Percentiles rank a stretch among this genome's conserved stretches.
phyloP scores from a whole-genome alignment of 2,888 invertebrate genomes.

The Hipparchia semele region DNA sequence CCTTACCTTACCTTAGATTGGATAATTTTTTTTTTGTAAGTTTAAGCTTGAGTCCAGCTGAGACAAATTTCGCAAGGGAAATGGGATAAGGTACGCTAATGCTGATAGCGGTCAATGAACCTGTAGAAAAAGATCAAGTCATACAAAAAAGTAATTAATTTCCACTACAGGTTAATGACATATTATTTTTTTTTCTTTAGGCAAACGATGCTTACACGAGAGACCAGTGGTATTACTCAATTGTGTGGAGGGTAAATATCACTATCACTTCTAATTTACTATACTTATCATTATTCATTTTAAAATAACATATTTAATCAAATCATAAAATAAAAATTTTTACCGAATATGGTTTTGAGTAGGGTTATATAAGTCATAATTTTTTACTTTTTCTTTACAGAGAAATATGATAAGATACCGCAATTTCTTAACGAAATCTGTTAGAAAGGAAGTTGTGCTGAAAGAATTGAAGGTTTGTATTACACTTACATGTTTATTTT shows the following conservation, averaged over 20 bases:
- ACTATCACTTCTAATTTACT: neutral
- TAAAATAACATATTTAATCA: neutral
- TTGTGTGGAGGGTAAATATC: constrained; percentile 88
- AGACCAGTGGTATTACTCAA: constrained; percentile 92
- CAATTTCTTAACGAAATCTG: constrained; percentile 85
- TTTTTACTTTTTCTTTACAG: constrained; percentile 76
- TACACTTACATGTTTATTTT: no score
- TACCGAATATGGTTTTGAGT: neutral
- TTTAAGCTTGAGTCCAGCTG: no score
- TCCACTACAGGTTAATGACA: no score
- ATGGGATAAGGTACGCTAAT: no score
- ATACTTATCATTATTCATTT: neutral
- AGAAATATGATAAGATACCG: constrained; percentile 89
- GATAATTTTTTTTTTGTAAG: no score
- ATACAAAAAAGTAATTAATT: no score
- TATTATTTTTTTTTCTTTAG: constrained; percentile 71
- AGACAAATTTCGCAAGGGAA: no score
- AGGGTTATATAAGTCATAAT: neutral
- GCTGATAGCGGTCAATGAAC: no score
- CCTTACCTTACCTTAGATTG: no score
- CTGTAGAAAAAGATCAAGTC: no score
- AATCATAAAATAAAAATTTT: neutral
- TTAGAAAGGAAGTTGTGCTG: constrained; percentile 87
- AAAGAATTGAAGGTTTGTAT: constrained; percentile 85
- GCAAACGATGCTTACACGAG: constrained; percentile 90